Conservation (phyloP, 1,140 invertebrate genomes). For the Drosophila sproati region DNA sequence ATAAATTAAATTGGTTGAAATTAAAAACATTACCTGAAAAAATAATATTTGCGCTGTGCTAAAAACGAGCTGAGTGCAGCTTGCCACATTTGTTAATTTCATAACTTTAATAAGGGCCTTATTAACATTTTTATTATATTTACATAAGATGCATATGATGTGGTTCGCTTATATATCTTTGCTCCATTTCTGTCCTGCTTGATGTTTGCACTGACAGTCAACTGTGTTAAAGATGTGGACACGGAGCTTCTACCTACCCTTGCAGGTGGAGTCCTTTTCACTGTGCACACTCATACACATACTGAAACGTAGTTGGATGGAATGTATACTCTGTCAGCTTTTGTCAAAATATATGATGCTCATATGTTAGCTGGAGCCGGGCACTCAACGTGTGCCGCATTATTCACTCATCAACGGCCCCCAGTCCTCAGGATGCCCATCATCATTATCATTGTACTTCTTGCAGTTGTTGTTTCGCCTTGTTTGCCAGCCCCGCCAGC, state of each 20-base stretch:
- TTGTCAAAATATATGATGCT: slow-evolving; percentile 75
- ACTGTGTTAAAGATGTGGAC: slow-evolving; percentile 60
- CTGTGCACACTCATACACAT: slow-evolving; percentile 25
- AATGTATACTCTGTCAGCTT: slow-evolving; percentile 43
- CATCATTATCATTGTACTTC: slow-evolving; percentile 71
- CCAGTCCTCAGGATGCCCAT: slow-evolving; percentile 61
- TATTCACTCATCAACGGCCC: slow-evolving; percentile 74
- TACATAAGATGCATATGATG: slow-evolving; percentile 43
- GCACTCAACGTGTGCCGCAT: slow-evolving; percentile 74
- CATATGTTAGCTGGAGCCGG: slow-evolving; percentile 65
- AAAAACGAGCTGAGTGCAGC: slow-evolving; percentile 21
- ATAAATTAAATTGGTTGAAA: slow-evolving; percentile 18
- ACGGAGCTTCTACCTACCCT: slow-evolving; percentile 36
- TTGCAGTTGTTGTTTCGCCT: slow-evolving; percentile 47
- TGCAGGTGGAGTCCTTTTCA: slow-evolving; percentile 46
- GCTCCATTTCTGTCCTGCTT: not conserved
- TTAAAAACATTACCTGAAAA: slow-evolving; percentile 36
- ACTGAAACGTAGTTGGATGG: not conserved
- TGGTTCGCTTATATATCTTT: slow-evolving; percentile 1
- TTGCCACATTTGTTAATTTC: slow-evolving; percentile 26
- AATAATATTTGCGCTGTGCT: slow-evolving; percentile 50
- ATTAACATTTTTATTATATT: slow-evolving; percentile 70
- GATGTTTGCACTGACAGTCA: slow-evolving; percentile 66
- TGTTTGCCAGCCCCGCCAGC: not conserved
- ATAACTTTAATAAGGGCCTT: slow-evolving; percentile 64